Evolutionary conservation across 2,797 vertebrate genomes (phyloP).

Genomic region (Chelonia mydas): DNA sequence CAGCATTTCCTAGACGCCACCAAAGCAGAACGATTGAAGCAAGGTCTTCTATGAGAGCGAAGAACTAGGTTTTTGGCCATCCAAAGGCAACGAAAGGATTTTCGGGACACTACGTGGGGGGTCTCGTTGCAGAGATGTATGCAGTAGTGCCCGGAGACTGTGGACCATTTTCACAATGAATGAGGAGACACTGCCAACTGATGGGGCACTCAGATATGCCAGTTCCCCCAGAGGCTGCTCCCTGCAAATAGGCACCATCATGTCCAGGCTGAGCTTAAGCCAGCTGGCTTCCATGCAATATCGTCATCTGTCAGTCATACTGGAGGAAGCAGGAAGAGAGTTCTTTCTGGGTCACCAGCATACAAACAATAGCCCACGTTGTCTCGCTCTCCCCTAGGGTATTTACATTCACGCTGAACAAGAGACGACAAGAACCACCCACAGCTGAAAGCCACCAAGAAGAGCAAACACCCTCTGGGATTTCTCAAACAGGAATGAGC

Average conservation of each 20-base stretch:
- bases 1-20: not conserved
- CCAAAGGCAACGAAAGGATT: not conserved
- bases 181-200: not conserved
- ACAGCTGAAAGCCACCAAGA: not conserved
- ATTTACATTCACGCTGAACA: not conserved
- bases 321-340: not conserved
- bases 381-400: not conserved
- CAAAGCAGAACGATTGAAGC: not conserved
- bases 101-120: not conserved
- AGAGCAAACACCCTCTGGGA: not conserved
- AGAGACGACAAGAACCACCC: not conserved
- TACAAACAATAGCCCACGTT: not conserved
- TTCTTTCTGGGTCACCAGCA: constrained; percentile 36
- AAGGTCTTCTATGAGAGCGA: not conserved
- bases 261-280: not conserved
- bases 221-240: constrained; percentile 13
- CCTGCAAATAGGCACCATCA: not conserved
- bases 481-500: not conserved
- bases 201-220: not conserved
- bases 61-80: not conserved
- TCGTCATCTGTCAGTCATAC: not conserved
- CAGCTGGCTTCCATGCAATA: not conserved
- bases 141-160: not conserved
- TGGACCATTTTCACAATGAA: not conserved
- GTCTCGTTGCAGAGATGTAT: not conserved